Evolutionary conservation across 2,113 vertebrate genomes (phyloP).

Genomic region (Austrofundulus limnaeus): DNA sequence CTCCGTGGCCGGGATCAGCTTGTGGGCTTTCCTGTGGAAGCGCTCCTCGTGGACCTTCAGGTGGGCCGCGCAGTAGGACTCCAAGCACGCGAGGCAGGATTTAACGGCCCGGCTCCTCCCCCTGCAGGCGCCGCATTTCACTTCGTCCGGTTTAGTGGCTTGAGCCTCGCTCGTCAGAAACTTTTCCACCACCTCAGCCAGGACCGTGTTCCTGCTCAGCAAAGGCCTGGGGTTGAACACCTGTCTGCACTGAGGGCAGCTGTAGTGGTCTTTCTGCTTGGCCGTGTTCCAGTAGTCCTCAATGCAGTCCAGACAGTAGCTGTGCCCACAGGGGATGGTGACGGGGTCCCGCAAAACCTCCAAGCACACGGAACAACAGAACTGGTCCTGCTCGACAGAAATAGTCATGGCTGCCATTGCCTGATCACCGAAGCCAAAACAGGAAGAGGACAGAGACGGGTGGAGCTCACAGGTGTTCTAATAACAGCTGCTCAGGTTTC

Average conservation of each 20-base stretch:
- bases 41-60: conserved; percentile 86
- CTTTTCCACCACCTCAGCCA: conserved; percentile 73
- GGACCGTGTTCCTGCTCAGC: conserved; percentile 75
- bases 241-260: conserved; percentile 79
- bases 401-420: conserved; percentile 76
- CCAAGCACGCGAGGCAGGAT: conserved; percentile 88
- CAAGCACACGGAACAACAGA: conserved; percentile 80
- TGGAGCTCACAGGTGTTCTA: conserved; percentile 51
- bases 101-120: conserved; percentile 85
- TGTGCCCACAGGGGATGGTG: conserved; percentile 85
- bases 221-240: conserved; percentile 73
- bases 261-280: conserved; percentile 64
- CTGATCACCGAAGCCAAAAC: not conserved
- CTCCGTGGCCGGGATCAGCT: conserved; percentile 73
- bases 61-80: conserved; percentile 89
- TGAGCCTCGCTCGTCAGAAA: conserved; percentile 43
- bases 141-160: conserved; percentile 50
- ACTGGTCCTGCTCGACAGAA: conserved; percentile 81
- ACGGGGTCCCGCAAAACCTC: conserved; percentile 76
- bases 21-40: conserved; percentile 82
- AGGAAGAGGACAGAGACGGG: conserved; percentile 28
- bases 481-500: conserved; percentile 55
- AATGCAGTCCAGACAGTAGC: conserved; percentile 84
- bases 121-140: conserved; percentile 85
- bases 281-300: conserved; percentile 79